Base-by-base conservation (phyloP, 2,888 invertebrate genomes). In the Tribolium freemani region DNA sequence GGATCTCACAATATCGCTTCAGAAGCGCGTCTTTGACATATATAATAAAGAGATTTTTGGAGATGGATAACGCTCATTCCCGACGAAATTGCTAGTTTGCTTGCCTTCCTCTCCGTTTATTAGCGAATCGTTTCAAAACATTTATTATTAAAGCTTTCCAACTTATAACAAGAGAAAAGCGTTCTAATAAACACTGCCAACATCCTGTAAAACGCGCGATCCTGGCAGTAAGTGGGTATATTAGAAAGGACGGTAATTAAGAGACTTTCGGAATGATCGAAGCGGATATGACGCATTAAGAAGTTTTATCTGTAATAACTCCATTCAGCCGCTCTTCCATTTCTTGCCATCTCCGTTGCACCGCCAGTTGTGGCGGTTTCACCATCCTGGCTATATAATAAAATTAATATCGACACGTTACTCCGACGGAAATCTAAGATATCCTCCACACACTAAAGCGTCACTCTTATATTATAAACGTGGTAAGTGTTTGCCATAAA, bases 251-350 rank as follows among this genome's bases (percentile, higher is more conserved):
- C 46, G 69, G 64, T 66, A 69, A 73, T 69, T 73, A 73, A 73
- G 73, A 73, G 73, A 60, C 60, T 73, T 66, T 72, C 57, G 60
- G 30, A 66, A 63, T 69, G 64, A 72, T 72, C 69, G 64, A 30
- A 63, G 58, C 69, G 64, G 69, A 69, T 72, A 72, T 72, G 63
- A 68, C 46, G 67, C 67, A 71, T 71, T 71, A 67, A 60, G 67
- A 56, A 71, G 60, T 71, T 69, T 72, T 72, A 72, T 72, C 69
- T 69, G 57, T 63, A 68, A 69, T 72, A 72, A 69, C 60, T 57
- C 54, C 60, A 58, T 66, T 69, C 45, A 53, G 26, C 30, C 69
- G 69, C 54, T 48, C 21, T 57, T 16, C 13, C 46, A 63, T 51
- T 60, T 69, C 68, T 8, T n/a, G 57, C 50, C 38, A 31, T 66